Percentiles rank a stretch among this genome's conserved stretches.
These are phyloP conservation scores for Oryzias javanicus DNA, from an alignment of 2,113 vertebrate genomes.

Conservation along the genomic window DNA sequence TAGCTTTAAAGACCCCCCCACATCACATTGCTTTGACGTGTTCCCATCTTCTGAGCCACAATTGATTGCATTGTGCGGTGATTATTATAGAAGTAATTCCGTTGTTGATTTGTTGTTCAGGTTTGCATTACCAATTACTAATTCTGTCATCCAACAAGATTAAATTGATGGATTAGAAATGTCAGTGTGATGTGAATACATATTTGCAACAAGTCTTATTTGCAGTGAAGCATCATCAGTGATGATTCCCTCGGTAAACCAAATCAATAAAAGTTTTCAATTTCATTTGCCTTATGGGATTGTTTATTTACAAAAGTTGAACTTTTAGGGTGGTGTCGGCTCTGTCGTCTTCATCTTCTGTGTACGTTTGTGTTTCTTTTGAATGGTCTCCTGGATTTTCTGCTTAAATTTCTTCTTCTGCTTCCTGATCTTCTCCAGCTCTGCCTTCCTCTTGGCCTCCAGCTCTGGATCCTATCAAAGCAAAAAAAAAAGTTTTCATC, in stretches of 20 bases:
- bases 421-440: constrained; percentile 85
- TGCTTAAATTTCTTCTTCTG: constrained; percentile 81
- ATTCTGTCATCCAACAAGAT: constrained; percentile 23
- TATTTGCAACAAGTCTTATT: constrained; percentile 42
- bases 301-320: constrained; percentile 26
- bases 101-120: constrained; percentile 32
- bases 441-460: constrained; percentile 83
- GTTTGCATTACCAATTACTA: constrained; percentile 29
- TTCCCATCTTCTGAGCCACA: constrained; percentile 42
- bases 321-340: not conserved
- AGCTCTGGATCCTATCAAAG: constrained; percentile 86
- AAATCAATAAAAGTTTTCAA: constrained; percentile 67
- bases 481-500: not conserved
- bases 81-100: constrained; percentile 37
- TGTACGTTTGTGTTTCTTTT: constrained; percentile 62
- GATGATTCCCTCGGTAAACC: constrained; percentile 53
- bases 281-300: constrained; percentile 12
- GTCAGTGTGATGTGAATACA: constrained; percentile 52
- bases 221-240: constrained; percentile 59
- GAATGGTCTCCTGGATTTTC: constrained; percentile 72
- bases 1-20: constrained; percentile 57
- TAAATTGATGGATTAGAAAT: constrained; percentile 18
- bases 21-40: constrained; percentile 38
- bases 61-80: constrained; percentile 34
- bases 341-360: constrained; percentile 17